Base-by-base conservation (phyloP, 2,888 invertebrate species). In the Imbricaverruca yamaguchii region DNA sequence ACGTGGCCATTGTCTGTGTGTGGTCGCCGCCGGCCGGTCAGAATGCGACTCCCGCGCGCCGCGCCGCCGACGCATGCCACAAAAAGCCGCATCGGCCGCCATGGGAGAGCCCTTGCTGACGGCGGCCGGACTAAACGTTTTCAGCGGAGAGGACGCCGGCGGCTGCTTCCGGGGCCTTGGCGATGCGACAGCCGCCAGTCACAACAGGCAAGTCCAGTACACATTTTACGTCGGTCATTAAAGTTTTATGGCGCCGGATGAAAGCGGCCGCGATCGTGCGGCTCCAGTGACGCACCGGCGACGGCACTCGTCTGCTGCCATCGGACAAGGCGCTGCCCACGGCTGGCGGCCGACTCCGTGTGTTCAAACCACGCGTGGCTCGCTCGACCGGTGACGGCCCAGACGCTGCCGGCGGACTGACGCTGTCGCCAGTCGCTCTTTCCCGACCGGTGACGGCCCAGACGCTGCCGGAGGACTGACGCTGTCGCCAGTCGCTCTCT, bases 1-100 rank as follows among this genome's bases (percentile, higher is more conserved):
- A 74, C 74, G 74, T 53, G 55, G 53, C 74, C 74, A 74, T 74
- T 74, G 74, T 69, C 69, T 69, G 69, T 74, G 74, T 74, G 74
- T 74, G 74, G 74, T 74, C 74, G 55, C 18, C 74, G 74, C 53
- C 15, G 21, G 18, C 9, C 39, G 13, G 74, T 55, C 74, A 74
- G 74, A 74, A 74, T 74, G 74, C 55, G 53, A 55, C 74, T 18
- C 53, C 74, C 55, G 74, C 74, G 53, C 53, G 53, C 15, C 10
- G 21, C 53, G 11, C 53, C 12, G 21, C 21, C 74, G 74, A 9
- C 69, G 74, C 59, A 9, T 39, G 61, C 69, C 74, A 55, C 74
- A 74, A 74, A 74, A 74, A 74, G 18, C 55, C 74, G 15, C 53
- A 21, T 3, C 74, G 53, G 15, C 39, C 53, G 74, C 53, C 74